Conservation (phyloP, 2,113 vertebrate species). For the Mohoua ochrocephala region DNA sequence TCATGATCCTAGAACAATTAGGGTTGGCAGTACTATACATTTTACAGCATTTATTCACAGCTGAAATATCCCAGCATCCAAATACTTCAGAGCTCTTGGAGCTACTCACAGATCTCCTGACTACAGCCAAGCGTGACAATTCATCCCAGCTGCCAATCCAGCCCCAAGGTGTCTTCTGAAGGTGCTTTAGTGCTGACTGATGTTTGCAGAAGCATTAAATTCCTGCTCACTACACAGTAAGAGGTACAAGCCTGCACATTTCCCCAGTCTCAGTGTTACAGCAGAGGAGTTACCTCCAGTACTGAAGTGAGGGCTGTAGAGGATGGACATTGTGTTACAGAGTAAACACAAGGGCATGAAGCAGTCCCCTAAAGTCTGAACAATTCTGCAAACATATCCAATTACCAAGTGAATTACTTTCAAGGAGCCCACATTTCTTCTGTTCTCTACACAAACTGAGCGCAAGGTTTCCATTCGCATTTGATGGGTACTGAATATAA, state of each 20-base stretch:
- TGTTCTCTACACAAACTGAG: not conserved
- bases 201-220: constrained; percentile 29
- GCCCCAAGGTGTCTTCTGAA: constrained; percentile 35
- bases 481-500: not conserved
- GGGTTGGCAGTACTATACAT: constrained; percentile 20
- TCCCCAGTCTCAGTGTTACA: not conserved
- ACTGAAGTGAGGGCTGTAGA: not conserved
- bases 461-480: not conserved
- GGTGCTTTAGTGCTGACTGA: not conserved
- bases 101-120: constrained; percentile 5
- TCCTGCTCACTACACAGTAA: not conserved
- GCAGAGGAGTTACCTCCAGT: not conserved
- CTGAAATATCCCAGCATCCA: constrained; percentile 34
- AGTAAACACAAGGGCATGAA: not conserved
- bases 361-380: not conserved
- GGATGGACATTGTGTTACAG: not conserved
- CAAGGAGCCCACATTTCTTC: not conserved
- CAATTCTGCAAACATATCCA: not conserved
- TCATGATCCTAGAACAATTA: constrained; percentile 54
- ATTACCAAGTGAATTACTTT: not conserved
- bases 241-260: not conserved
- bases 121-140: constrained; percentile 28
- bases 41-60: constrained; percentile 50
- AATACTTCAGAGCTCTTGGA: constrained; percentile 24
- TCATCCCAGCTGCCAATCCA: constrained; percentile 33